These are phyloP conservation scores for Antheraea mylitta DNA, from an alignment of 1,140 invertebrate genomes.

Conservation along the genomic window DNA sequence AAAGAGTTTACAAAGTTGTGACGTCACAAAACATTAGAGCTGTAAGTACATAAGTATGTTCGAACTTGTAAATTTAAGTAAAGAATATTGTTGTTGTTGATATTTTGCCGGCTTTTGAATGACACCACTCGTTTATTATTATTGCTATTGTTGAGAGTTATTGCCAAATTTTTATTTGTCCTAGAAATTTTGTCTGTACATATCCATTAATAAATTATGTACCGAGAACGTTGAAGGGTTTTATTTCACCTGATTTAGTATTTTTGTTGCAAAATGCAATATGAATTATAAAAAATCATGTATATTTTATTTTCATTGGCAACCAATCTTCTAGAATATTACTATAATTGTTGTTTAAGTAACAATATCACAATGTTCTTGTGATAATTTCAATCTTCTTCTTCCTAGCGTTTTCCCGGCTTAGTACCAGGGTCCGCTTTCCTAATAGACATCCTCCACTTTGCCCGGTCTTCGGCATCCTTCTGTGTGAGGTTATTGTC, in stretches of 20 bases:
- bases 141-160: constrained; percentile 72
- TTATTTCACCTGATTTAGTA: constrained; percentile 5
- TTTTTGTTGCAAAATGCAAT: too few species aligned
- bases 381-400: too few species aligned
- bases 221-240: constrained; percentile 44
- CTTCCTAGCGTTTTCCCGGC: too few species aligned
- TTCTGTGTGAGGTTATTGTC: too few species aligned
- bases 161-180: constrained; percentile 75
- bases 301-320: too few species aligned
- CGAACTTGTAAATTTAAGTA: constrained; percentile 48
- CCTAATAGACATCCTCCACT: too few species aligned
- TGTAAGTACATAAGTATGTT: constrained; percentile 41
- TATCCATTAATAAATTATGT: constrained; percentile 78
- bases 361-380: too few species aligned
- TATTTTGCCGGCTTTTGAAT: constrained; percentile 65
- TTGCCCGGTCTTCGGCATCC: too few species aligned
- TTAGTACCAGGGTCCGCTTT: too few species aligned
- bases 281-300: too few species aligned
- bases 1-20: constrained; percentile 18
- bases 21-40: constrained; percentile 31
- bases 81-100: constrained; percentile 67
- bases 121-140: constrained; percentile 56
- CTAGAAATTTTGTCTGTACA: constrained; percentile 71
- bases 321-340: too few species aligned
- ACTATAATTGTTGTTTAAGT: too few species aligned